A percentile compares a stretch with the other conserved stretches of the same genome.
Evolutionary conservation across 2,797 vertebrate species (phyloP).

Genomic region (Hephaestus fuliginosus): DNA sequence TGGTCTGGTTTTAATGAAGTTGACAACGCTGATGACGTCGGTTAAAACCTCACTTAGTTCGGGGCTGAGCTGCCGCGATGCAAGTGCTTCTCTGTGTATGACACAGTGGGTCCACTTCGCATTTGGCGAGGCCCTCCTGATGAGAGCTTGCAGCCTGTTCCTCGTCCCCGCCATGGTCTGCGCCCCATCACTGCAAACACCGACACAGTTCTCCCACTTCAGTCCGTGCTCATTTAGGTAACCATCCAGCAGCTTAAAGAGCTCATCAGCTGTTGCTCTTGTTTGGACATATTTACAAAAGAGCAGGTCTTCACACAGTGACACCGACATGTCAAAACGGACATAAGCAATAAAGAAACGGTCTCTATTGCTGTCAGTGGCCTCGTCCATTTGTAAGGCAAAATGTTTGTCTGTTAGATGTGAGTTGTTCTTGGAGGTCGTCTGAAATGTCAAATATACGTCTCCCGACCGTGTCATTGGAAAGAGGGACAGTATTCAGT

Average conservation of each 20-base stretch:
- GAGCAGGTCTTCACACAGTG: neutral
- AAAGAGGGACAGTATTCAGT: slow-evolving; percentile 1
- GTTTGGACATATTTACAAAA: neutral
- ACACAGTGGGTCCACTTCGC: neutral
- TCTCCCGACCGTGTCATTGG: neutral
- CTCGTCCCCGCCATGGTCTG: neutral
- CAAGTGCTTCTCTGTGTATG: neutral
- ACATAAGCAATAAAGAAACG: neutral
- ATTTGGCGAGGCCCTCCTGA: neutral
- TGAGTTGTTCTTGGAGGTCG: slow-evolving; percentile 3
- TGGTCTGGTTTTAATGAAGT: too few species aligned
- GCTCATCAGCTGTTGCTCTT: neutral
- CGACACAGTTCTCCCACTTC: slow-evolving; percentile 5
- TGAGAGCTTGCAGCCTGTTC: neutral
- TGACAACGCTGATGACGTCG: too few species aligned
- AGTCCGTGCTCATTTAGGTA: neutral
- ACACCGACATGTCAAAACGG: neutral
- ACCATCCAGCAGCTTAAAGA: neutral
- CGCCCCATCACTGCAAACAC: neutral
- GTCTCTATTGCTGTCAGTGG: slow-evolving; percentile 4
- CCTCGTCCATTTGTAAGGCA: slow-evolving; percentile 4
- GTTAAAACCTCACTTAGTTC: too few species aligned
- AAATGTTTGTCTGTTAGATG: neutral
- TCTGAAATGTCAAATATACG: neutral
- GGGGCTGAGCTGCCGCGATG: neutral